A percentile compares a stretch with the other conserved stretches of the same genome.
phyloP scores from a whole-genome alignment of 1,140 invertebrate genomes.

The Halesus radiatus region DNA sequence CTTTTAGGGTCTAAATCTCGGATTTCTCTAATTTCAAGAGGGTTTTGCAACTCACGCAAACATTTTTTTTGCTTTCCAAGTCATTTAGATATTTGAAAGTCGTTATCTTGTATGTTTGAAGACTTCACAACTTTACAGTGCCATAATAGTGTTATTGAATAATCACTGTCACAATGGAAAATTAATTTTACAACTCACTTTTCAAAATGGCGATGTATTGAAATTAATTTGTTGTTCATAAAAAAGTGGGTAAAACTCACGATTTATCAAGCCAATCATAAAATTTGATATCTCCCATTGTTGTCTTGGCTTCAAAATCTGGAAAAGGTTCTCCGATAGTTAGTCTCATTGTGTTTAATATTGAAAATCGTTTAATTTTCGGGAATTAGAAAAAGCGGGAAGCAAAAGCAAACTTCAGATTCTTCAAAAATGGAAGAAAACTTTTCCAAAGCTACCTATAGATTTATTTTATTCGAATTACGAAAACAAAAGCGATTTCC shows the following conservation, averaged over 20 bases:
- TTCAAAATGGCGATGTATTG: neutral
- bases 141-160: neutral
- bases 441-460: neutral
- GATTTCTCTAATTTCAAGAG: no score
- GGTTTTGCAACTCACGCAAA: no score
- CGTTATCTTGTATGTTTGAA: neutral
- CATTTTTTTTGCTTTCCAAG: no score
- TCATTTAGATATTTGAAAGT: no score
- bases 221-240: neutral
- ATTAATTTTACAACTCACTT: neutral
- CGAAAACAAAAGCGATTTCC: neutral
- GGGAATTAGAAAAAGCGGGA: neutral
- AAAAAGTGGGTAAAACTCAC: neutral
- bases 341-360: neutral
- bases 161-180: neutral
- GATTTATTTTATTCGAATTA: neutral
- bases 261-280: conserved; percentile 30
- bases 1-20: no score
- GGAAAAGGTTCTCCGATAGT: conserved; percentile 18
- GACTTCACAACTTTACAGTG: neutral
- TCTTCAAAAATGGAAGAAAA: no score
- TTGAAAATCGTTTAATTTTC: neutral
- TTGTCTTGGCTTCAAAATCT: conserved; percentile 2
- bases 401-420: no score
- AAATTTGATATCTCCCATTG: conserved; percentile 10